Percentiles rank a stretch among this genome's conserved stretches.
Evolutionary conservation across 2,797 vertebrate genomes (phyloP).

Genomic region (Manis javanica): DNA sequence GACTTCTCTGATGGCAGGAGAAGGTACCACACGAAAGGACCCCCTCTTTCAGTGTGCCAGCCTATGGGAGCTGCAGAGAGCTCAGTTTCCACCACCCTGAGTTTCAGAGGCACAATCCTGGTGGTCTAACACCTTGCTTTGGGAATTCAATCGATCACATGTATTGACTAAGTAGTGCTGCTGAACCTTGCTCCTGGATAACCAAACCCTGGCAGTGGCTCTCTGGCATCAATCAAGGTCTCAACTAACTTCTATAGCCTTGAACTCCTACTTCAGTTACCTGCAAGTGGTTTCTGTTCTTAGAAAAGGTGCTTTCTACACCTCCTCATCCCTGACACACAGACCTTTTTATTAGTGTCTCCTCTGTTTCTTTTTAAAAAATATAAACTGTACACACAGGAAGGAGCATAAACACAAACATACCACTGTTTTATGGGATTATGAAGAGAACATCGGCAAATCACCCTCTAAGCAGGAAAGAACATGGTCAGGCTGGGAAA

Average conservation of each 20-base stretch:
- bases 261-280: neutral
- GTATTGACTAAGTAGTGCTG: neutral
- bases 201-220: neutral
- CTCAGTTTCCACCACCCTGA: neutral
- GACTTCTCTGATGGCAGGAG: neutral
- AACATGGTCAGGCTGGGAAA: neutral
- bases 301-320: neutral
- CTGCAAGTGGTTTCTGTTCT: neutral
- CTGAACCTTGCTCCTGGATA: neutral
- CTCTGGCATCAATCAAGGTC: neutral
- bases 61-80: neutral
- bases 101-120: neutral
- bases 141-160: slow-evolving; percentile 19
- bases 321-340: neutral
- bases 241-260: neutral
- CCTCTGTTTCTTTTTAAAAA: neutral
- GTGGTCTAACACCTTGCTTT: neutral
- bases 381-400: neutral
- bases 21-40: neutral
- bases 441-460: neutral
- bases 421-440: neutral
- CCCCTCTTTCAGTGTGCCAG: neutral
- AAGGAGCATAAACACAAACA: neutral
- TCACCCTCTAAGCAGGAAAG: neutral
- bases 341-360: neutral